Conservation (phyloP, 1,140 invertebrate species). For the Sitobion miscanthi region DNA sequence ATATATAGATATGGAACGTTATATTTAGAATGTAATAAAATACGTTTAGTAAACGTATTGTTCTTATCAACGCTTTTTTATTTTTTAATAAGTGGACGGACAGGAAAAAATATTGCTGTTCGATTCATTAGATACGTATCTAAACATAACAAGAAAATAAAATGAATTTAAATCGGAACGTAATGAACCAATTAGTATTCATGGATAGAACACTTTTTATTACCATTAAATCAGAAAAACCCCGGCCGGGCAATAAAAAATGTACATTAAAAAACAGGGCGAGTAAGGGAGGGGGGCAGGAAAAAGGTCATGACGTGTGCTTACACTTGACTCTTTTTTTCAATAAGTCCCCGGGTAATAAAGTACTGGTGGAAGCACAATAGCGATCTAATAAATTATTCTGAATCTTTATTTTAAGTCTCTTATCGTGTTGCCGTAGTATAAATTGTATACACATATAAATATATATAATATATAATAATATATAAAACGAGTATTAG, state of each 20-base stretch:
- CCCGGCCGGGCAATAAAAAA: conserved; percentile 51
- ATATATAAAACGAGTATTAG: conserved; percentile 46
- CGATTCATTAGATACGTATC: conserved; percentile 49
- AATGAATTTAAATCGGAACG: conserved; percentile 50
- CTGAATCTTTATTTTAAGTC: conserved; percentile 56
- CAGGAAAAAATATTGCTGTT: conserved; percentile 18
- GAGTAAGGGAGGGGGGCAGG: conserved; percentile 5
- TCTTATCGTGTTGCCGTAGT: conserved; percentile 48
- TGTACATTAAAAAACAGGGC: conserved; percentile 19
- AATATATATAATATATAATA: background rate
- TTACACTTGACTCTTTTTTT: conserved; percentile 55
- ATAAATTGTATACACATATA: conserved; percentile 44
- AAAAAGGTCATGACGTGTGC: conserved; percentile 57
- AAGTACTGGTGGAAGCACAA: conserved; percentile 49
- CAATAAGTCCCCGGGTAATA: conserved; percentile 53
- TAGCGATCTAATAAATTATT: conserved; percentile 54
- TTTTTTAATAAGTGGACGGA: conserved; percentile 10
- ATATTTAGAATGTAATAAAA: conserved; percentile 9
- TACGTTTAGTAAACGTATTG: conserved; percentile 7
- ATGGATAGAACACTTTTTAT: conserved; percentile 54
- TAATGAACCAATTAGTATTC: conserved; percentile 57
- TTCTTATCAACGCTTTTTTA: background rate
- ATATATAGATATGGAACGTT: background rate
- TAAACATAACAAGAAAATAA: conserved; percentile 53
- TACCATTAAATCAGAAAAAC: conserved; percentile 56